These are phyloP conservation scores for Agrilus mali DNA, from an alignment of 2,888 invertebrate species.

Conservation along the genomic window DNA sequence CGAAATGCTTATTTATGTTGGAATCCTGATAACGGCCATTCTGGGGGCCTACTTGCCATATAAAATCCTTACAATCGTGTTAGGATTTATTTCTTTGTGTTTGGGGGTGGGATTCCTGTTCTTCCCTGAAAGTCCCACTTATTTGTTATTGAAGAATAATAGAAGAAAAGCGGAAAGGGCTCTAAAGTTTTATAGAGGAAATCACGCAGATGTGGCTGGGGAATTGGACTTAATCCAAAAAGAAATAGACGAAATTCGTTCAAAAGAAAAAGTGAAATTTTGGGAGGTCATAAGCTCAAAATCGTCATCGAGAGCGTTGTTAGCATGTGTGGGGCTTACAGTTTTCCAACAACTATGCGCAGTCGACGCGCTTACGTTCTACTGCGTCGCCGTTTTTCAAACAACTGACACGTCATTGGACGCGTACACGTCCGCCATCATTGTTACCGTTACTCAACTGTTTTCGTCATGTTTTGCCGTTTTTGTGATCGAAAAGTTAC, in stretches of 20 bases:
- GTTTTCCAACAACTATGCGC: constrained; percentile 71
- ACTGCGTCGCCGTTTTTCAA: constrained; percentile 55
- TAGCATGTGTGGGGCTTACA: constrained; percentile 63
- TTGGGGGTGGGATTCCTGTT: constrained; percentile 50
- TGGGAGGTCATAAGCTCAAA: constrained; percentile 45
- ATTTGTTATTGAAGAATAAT: constrained; percentile 44
- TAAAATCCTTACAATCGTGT: constrained; percentile 50
- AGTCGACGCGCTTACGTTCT: constrained; percentile 67
- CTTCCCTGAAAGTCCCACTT: constrained; percentile 62
- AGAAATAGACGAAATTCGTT: constrained; percentile 37
- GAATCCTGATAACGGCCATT: constrained; percentile 60
- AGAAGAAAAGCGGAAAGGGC: constrained; percentile 44
- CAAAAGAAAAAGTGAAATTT: constrained; percentile 39
- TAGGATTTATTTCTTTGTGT: constrained; percentile 46
- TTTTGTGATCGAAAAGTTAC: constrained; percentile 61
- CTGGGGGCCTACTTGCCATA: constrained; percentile 56
- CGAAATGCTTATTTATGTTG: constrained; percentile 59
- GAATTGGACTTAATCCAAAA: constrained; percentile 53
- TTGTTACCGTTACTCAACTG: constrained; percentile 66
- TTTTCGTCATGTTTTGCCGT: constrained; percentile 52
- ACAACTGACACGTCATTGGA: constrained; percentile 52
- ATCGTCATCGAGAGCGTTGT: constrained; percentile 53
- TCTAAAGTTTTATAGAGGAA: constrained; percentile 57
- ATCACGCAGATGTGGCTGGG: constrained; percentile 43
- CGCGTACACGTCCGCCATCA: constrained; percentile 53